Conservation (phyloP, 2,797 vertebrate species). For the Lagocephalus sceleratus region DNA sequence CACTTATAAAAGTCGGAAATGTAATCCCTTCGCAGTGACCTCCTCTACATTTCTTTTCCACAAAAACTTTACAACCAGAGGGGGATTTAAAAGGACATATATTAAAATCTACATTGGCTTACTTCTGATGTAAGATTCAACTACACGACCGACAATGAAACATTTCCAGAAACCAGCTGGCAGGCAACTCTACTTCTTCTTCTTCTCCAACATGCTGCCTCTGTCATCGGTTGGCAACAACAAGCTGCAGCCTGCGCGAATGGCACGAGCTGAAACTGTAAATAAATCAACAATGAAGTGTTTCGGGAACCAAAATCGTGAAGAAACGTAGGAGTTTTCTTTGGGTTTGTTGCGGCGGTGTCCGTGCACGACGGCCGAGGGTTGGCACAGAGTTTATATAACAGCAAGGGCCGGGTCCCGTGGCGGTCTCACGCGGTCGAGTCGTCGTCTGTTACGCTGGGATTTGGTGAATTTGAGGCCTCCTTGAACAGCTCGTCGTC, state of each 20-base stretch:
- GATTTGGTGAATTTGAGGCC: slow-evolving; percentile 83
- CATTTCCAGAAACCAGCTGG: slow-evolving; percentile 85
- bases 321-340: slow-evolving; percentile 24
- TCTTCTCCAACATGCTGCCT: slow-evolving; percentile 46
- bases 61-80: slow-evolving; percentile 38
- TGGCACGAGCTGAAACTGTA: slow-evolving; percentile 5
- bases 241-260: slow-evolving; percentile 22
- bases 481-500: slow-evolving; percentile 96
- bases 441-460: slow-evolving; percentile 90
- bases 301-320: slow-evolving; percentile 46
- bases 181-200: slow-evolving; percentile 61
- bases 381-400: slow-evolving; percentile 62
- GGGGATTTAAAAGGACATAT: slow-evolving; percentile 51
- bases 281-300: slow-evolving; percentile 26
- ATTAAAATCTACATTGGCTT: slow-evolving; percentile 61
- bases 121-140: slow-evolving; percentile 31
- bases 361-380: slow-evolving; percentile 28
- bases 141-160: slow-evolving; percentile 47
- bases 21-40: neutral
- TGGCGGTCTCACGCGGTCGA: slow-evolving; percentile 82
- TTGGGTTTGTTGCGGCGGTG: slow-evolving; percentile 26
- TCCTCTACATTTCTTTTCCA: neutral
- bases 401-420: slow-evolving; percentile 58
- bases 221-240: slow-evolving; percentile 34
- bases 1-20: slow-evolving; percentile 16